Evolutionary conservation across 2,888 invertebrate genomes (phyloP).

Genomic region (Nezara viridula): DNA sequence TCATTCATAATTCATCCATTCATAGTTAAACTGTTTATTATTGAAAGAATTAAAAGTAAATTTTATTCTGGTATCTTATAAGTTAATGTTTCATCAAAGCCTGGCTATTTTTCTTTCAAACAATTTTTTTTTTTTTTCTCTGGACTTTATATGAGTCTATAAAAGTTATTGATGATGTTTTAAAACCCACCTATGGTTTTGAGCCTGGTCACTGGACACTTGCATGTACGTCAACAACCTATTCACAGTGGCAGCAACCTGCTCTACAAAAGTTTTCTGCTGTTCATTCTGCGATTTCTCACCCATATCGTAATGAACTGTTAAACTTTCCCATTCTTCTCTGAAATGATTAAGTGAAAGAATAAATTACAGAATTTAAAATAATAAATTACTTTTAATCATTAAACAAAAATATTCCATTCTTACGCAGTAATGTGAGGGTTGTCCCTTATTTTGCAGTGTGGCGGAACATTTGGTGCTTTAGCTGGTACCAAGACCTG

Average conservation of each 20-base stretch:
- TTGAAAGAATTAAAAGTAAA: no score
- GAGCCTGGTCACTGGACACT: conserved; percentile 78
- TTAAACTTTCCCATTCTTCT: conserved; percentile 96
- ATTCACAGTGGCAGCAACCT: conserved; percentile 81
- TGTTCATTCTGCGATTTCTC: conserved; percentile 73
- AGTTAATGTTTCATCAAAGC: no score
- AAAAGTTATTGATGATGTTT: background rate
- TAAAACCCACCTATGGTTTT: conserved; percentile 73
- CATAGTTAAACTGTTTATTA: no score
- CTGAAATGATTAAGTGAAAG: conserved; percentile 70
- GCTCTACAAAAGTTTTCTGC: conserved; percentile 84
- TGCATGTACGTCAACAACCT: conserved; percentile 86
- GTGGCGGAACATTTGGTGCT: conserved; percentile 94
- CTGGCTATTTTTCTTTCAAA: no score
- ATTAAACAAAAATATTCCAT: conserved; percentile 53
- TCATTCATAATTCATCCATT: no score
- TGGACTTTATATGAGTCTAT: no score
- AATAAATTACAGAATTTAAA: background rate
- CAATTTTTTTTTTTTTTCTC: no score
- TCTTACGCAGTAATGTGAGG: conserved; percentile 95
- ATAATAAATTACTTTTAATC: background rate
- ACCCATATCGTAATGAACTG: conserved; percentile 60
- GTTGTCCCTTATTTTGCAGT: conserved; percentile 92
- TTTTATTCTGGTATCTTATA: no score
- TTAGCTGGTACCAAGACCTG: conserved; percentile 93